Conservation (phyloP, 1,140 invertebrate genomes). For the Pinna nobilis region DNA sequence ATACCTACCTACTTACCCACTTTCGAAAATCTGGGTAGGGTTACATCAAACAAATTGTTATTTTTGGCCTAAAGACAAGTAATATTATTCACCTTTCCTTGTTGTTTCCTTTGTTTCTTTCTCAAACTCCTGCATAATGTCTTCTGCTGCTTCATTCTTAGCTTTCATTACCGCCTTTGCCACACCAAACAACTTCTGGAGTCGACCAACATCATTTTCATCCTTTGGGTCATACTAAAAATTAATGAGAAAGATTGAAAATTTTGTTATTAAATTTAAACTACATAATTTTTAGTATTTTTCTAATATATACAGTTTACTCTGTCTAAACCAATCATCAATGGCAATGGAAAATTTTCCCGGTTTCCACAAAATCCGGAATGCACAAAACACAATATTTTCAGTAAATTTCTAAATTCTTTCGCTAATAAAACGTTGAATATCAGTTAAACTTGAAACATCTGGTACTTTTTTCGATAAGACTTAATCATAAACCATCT, state of each 20-base stretch:
- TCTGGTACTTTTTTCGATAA: no score
- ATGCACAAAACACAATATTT: no score
- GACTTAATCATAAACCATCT: no score
- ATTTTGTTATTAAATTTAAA: not conserved
- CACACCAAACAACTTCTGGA: conserved; percentile 67
- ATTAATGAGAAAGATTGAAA: not conserved
- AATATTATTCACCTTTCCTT: conserved; percentile 53
- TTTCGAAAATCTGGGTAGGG: no score
- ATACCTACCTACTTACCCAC: no score
- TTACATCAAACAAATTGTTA: no score
- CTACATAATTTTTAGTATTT: not conserved
- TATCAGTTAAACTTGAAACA: no score
- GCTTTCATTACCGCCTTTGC: conserved; percentile 61
- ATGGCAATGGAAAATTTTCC: not conserved
- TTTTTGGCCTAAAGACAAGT: not conserved
- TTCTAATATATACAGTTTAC: not conserved
- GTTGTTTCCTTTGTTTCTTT: conserved; percentile 49
- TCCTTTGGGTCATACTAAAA: conserved; percentile 61
- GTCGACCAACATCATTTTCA: conserved; percentile 54
- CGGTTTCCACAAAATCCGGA: not conserved
- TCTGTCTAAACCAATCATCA: no score
- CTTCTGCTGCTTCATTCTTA: conserved; percentile 55
- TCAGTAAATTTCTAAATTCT: no score
- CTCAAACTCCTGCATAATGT: conserved; percentile 59
- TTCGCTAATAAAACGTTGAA: no score